Evolutionary conservation across 2,113 vertebrate species (phyloP).

Genomic region (Bubo scandiacus): DNA sequence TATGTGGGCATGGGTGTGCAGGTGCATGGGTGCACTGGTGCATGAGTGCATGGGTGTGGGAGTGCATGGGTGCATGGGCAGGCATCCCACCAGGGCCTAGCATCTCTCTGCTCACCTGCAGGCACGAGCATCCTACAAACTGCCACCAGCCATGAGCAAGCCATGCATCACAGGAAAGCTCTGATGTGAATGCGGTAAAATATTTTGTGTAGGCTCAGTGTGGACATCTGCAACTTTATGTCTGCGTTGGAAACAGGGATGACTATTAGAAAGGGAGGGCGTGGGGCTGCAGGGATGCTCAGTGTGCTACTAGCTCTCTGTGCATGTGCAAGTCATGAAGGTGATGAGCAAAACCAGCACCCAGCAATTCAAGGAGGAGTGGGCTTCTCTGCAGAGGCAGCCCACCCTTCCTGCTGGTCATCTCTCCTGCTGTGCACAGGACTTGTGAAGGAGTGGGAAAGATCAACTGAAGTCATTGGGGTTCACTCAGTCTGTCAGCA

Average conservation of each 20-base stretch:
- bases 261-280: background rate
- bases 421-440: background rate
- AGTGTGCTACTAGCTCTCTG: rapidly evolving
- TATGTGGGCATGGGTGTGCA: background rate
- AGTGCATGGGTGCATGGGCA: too few species aligned
- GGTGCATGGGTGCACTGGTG: background rate
- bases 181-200: rapidly evolving
- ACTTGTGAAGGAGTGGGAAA: background rate
- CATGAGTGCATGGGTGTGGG: too few species aligned
- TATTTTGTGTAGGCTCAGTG: background rate
- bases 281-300: background rate
- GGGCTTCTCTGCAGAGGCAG: background rate
- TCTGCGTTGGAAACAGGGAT: background rate
- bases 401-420: background rate
- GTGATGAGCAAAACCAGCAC: background rate
- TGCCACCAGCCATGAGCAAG: background rate
- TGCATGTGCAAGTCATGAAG: background rate
- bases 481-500: background rate
- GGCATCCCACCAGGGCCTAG: background rate
- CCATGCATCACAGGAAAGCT: background rate
- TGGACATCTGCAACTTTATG: background rate
- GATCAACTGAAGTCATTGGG: background rate
- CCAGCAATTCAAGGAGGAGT: background rate
- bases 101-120: background rate
- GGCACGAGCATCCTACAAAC: background rate